Evolutionary conservation across 2,888 invertebrate species (phyloP).

Genomic region (Papilio protenor): DNA sequence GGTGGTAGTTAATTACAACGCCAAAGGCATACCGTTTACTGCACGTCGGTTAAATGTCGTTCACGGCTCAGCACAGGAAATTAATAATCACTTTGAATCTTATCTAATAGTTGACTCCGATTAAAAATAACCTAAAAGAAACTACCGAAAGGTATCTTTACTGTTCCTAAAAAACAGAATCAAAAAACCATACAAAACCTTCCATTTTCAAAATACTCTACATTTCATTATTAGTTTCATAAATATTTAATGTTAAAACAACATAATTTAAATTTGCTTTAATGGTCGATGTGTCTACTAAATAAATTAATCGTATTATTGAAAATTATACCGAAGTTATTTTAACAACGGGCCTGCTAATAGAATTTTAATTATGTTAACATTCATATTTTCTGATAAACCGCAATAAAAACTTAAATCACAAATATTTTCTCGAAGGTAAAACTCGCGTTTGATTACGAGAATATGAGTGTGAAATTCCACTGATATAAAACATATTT

Average conservation of each 20-base stretch:
- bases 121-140: background rate
- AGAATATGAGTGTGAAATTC: no score
- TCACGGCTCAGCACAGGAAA: background rate
- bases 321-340: background rate
- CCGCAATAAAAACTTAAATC: background rate
- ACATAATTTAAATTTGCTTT: background rate
- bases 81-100: constrained; percentile 5
- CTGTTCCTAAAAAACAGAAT: background rate
- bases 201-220: background rate
- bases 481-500: no score
- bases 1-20: constrained; percentile 7
- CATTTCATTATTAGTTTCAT: background rate
- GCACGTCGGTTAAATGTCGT: constrained; percentile 14
- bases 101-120: background rate
- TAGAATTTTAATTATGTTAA: background rate
- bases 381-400: background rate
- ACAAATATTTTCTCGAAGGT: no score
- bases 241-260: background rate
- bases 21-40: constrained; percentile 2
- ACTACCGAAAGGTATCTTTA: background rate
- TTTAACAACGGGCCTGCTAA: background rate
- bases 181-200: background rate
- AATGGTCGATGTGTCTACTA: background rate
- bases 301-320: background rate
- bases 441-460: background rate